Conservation (phyloP, 2,797 vertebrate species). For the Rhadinocentrus ornatus region DNA sequence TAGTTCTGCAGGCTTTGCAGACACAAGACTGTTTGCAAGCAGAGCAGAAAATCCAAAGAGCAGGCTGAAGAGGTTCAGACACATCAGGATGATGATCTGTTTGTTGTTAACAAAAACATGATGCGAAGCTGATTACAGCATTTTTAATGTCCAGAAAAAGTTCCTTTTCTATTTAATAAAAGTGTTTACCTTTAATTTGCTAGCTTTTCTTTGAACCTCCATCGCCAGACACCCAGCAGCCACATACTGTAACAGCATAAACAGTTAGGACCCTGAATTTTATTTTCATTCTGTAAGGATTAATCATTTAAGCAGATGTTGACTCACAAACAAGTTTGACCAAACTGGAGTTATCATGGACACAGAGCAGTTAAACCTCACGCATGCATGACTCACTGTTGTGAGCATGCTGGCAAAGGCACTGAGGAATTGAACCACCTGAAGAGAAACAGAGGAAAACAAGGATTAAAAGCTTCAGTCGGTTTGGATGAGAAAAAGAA, state of each 20-base stretch:
- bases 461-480: background rate
- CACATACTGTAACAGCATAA: conserved; percentile 74
- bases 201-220: conserved; percentile 76
- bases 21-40: conserved; percentile 64
- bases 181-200: conserved; percentile 72
- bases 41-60: conserved; percentile 74
- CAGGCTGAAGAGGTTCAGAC: conserved; percentile 74
- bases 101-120: conserved; percentile 19
- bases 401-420: conserved; percentile 71
- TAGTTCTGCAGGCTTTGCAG: conserved; percentile 31
- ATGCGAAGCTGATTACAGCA: background rate
- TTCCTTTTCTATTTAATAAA: background rate
- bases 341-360: conserved; percentile 76
- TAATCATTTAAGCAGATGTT: background rate
- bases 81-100: conserved; percentile 76
- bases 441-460: background rate
- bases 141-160: background rate
- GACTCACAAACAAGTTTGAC: conserved; percentile 79
- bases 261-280: background rate
- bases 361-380: conserved; percentile 77
- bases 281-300: background rate
- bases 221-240: conserved; percentile 73
- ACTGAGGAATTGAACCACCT: conserved; percentile 78
- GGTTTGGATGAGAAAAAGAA: background rate
- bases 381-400: conserved; percentile 74